Conservation (phyloP, 2,888 invertebrate species). For the Hoplodrina ambigua region DNA sequence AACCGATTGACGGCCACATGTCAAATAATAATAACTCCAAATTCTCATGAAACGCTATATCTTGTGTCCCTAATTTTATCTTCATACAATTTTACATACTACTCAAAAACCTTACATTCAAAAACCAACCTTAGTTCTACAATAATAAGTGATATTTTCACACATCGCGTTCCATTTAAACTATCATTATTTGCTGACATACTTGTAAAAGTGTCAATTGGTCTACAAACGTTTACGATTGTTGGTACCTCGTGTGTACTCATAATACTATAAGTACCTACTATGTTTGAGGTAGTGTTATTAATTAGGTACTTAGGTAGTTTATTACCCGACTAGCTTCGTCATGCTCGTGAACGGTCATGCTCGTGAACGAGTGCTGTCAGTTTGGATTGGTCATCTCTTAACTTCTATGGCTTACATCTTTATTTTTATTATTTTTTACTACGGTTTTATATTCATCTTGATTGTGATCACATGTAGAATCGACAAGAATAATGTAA, state of each 20-base stretch:
- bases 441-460: too few relatives aligned
- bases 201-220: slow-evolving; percentile 19
- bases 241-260: not conserved
- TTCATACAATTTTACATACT: not conserved
- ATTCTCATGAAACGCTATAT: not conserved
- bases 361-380: too few relatives aligned
- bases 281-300: too few relatives aligned
- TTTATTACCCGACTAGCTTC: too few relatives aligned
- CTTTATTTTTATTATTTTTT: too few relatives aligned
- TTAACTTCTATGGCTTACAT: too few relatives aligned
- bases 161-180: not conserved
- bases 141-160: not conserved
- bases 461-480: too few relatives aligned
- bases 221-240: not conserved
- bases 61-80: not conserved
- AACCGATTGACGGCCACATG: not conserved
- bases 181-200: slow-evolving; percentile 10
- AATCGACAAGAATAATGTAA: too few relatives aligned
- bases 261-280: not conserved
- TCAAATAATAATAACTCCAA: not conserved
- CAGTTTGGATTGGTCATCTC: too few relatives aligned
- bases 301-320: too few relatives aligned
- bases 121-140: not conserved
- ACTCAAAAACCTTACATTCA: not conserved
- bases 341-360: too few relatives aligned